Evolutionary conservation across 2,888 invertebrate species (phyloP).

Genomic region (Xiphydria camelus): DNA sequence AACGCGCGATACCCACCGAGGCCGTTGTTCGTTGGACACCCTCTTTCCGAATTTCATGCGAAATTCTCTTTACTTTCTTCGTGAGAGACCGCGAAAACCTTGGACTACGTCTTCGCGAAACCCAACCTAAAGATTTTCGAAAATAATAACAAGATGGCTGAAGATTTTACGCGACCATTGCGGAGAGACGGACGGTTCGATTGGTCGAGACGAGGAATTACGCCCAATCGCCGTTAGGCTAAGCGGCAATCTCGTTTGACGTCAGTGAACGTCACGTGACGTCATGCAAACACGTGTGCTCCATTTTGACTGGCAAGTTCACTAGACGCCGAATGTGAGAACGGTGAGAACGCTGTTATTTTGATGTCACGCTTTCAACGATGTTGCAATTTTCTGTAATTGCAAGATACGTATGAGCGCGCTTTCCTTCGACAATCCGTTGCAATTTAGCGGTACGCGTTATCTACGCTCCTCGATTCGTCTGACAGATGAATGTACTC

Average conservation of each 20-base stretch:
- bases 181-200: slow-evolving; percentile 35
- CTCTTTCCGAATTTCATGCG: slow-evolving; percentile 39
- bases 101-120: slow-evolving; percentile 34
- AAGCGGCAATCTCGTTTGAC: slow-evolving; percentile 32
- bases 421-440: too few relatives aligned
- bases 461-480: too few relatives aligned
- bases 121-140: slow-evolving; percentile 53
- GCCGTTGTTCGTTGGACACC: slow-evolving; percentile 37
- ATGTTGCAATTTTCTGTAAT: too few relatives aligned
- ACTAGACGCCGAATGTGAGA: not conserved
- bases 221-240: slow-evolving; percentile 28
- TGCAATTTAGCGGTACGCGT: not conserved
- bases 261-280: slow-evolving; percentile 40
- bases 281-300: slow-evolving; percentile 46
- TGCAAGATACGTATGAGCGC: too few relatives aligned
- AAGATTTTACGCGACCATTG: slow-evolving; percentile 42
- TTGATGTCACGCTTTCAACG: not conserved
- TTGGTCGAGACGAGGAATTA: slow-evolving; percentile 32
- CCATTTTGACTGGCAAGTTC: slow-evolving; percentile 29
- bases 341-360: too few relatives aligned
- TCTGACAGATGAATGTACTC: not conserved
- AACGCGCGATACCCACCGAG: slow-evolving; percentile 46
- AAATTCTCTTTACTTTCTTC: slow-evolving; percentile 25
- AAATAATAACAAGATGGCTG: slow-evolving; percentile 57
- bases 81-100: slow-evolving; percentile 18